Evolutionary conservation across 2,888 invertebrate genomes (phyloP).

Genomic region (Synanthedon myopaeformis): DNA sequence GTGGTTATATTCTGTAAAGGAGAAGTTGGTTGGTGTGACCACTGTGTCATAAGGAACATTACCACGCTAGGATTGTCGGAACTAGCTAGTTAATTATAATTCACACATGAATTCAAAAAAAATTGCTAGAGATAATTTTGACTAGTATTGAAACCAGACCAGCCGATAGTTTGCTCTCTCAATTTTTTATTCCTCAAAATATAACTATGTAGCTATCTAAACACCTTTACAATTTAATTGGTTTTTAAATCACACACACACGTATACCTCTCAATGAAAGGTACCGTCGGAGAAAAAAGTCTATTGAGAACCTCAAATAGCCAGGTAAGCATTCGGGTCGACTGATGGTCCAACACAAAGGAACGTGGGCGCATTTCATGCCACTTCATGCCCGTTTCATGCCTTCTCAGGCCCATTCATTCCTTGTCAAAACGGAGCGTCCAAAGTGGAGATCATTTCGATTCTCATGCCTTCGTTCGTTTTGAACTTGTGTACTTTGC

Average conservation of each 20-base stretch:
- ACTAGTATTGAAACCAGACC: not conserved
- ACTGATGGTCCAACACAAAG: constrained; percentile 12
- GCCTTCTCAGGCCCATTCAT: constrained; percentile 11
- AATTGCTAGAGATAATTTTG: too few species aligned
- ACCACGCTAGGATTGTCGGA: too few species aligned
- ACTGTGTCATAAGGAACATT: too few species aligned
- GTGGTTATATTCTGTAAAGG: too few species aligned
- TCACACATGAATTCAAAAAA: too few species aligned
- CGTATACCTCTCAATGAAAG: constrained; percentile 26
- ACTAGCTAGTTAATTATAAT: too few species aligned
- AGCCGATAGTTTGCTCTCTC: not conserved
- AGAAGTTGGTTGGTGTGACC: too few species aligned
- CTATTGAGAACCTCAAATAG: constrained; percentile 12
- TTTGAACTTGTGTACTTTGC: not conserved
- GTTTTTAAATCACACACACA: constrained; percentile 37
- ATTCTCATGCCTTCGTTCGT: constrained; percentile 1
- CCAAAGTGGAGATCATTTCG: constrained; percentile 8
- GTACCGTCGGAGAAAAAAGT: constrained; percentile 17
- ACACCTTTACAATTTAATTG: constrained; percentile 45
- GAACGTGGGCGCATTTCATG: constrained; percentile 11
- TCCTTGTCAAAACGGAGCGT: constrained; percentile 11
- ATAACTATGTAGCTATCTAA: constrained; percentile 2
- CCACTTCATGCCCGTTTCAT: constrained; percentile 13
- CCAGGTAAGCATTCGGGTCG: constrained; percentile 21
- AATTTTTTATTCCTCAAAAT: not conserved